phyloP scores from a whole-genome alignment of 1,140 invertebrate species.

The Drosophila tsacasi region DNA sequence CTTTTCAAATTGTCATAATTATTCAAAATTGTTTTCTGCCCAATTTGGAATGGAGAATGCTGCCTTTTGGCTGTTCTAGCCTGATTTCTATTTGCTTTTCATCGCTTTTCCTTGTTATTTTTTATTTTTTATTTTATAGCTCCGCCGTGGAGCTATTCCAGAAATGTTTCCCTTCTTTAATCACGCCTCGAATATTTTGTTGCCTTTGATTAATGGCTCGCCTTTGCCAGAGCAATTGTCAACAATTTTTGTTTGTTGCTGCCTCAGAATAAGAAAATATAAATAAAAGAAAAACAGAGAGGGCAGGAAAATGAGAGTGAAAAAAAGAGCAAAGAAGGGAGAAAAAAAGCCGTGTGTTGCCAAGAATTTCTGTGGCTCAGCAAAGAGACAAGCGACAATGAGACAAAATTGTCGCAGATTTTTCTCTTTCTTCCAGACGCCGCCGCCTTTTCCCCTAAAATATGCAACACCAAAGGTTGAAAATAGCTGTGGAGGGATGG shows the following conservation, averaged over 20 bases:
- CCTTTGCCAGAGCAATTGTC: constrained; percentile 45
- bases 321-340: neutral
- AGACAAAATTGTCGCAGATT: constrained; percentile 53
- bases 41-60: constrained; percentile 45
- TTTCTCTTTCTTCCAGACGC: constrained; percentile 33
- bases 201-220: constrained; percentile 69
- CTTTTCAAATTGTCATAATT: constrained; percentile 78
- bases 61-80: constrained; percentile 3
- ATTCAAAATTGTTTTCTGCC: constrained; percentile 70
- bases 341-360: constrained; percentile 18
- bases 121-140: constrained; percentile 1
- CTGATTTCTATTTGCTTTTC: neutral
- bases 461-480: constrained; percentile 61
- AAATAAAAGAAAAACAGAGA: constrained; percentile 4
- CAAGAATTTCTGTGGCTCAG: constrained; percentile 46
- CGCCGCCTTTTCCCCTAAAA: constrained; percentile 44
- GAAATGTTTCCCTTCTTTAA: constrained; percentile 23
- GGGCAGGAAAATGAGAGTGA: neutral
- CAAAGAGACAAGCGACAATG: constrained; percentile 46
- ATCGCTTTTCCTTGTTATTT: neutral
- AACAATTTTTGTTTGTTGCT: constrained; percentile 37
- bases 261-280: neutral
- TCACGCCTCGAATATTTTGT: constrained; percentile 39
- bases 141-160: constrained; percentile 11
- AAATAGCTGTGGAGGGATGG: neutral